Evolutionary conservation across 2,888 invertebrate species (phyloP).

Genomic region (Slavum lentiscoides): DNA sequence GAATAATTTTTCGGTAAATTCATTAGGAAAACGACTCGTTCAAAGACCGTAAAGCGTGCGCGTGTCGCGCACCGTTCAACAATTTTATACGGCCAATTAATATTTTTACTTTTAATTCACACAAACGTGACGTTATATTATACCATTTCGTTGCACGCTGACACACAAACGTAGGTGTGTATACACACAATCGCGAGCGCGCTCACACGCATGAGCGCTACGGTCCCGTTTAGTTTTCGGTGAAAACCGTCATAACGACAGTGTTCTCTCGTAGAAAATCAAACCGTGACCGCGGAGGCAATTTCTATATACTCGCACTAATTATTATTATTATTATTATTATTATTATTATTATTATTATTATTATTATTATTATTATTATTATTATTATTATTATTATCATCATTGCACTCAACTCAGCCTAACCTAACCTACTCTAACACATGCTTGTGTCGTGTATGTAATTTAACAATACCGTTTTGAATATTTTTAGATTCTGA

Average conservation of each 20-base stretch:
- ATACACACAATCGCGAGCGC: too few relatives aligned
- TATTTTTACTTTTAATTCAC: constrained; percentile 18
- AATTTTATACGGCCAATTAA: not conserved
- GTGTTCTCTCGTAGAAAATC: not conserved
- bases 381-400: not conserved
- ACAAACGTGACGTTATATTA: too few relatives aligned
- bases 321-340: too few relatives aligned
- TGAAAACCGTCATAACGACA: constrained; percentile 8
- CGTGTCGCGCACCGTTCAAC: not conserved
- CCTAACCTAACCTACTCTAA: too few relatives aligned
- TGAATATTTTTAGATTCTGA: too few relatives aligned
- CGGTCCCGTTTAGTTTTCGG: not conserved
- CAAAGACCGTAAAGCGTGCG: not conserved
- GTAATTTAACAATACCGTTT: too few relatives aligned
- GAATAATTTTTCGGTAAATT: not conserved
- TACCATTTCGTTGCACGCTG: too few relatives aligned
- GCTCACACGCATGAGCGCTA: not conserved
- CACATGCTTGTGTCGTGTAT: too few relatives aligned
- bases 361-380: too few relatives aligned
- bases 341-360: too few relatives aligned
- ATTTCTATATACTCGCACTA: not conserved
- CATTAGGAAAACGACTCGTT: not conserved
- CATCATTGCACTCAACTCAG: not conserved
- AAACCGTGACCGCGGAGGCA: constrained; percentile 32
- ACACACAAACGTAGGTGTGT: too few relatives aligned